phyloP scores from a whole-genome alignment of 2,797 vertebrate species.

The Thaleichthys pacificus region DNA sequence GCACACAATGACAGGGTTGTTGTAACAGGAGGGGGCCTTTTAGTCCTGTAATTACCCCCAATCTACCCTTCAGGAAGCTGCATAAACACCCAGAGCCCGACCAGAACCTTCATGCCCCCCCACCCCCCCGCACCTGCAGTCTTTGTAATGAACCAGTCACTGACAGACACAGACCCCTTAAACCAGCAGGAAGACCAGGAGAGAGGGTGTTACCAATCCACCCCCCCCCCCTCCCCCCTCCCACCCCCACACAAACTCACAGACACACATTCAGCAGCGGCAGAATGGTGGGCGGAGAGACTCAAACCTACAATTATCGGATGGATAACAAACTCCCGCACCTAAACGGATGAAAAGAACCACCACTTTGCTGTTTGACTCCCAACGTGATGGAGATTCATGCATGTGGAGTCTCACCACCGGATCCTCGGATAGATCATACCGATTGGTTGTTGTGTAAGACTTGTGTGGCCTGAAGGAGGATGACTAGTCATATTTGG shows the following conservation, averaged over 20 bases:
- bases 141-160: neutral
- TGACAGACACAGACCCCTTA: neutral
- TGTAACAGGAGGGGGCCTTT: slow-evolving; percentile 49
- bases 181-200: neutral
- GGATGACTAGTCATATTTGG: neutral
- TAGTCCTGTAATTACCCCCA: slow-evolving; percentile 62
- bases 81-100: slow-evolving; percentile 50
- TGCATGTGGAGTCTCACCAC: neutral
- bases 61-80: slow-evolving; percentile 57
- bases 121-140: neutral
- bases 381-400: no score
- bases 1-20: slow-evolving; percentile 51
- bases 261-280: neutral
- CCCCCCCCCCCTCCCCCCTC: no score
- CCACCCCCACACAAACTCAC: neutral
- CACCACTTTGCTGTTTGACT: no score
- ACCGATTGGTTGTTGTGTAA: neutral
- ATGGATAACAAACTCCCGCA: no score
- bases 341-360: no score
- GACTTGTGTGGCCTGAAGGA: neutral
- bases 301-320: no score
- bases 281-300: no score
- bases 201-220: neutral
- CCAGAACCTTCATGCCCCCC: neutral
- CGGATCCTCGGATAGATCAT: neutral